Evolutionary conservation across 2,797 vertebrate species (phyloP).

Genomic region (Macropodus opercularis): DNA sequence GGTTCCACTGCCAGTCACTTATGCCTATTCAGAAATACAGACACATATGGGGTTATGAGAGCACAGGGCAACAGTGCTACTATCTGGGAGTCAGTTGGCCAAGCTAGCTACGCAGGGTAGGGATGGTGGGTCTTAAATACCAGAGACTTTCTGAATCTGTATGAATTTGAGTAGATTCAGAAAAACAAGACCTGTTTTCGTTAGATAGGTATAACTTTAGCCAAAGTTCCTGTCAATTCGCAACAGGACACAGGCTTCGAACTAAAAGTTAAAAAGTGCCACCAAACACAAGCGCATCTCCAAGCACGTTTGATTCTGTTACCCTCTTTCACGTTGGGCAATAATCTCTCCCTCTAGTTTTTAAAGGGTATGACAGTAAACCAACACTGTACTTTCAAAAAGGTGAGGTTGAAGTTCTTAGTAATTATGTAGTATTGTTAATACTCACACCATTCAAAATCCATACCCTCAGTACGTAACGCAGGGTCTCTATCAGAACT

Average conservation of each 20-base stretch:
- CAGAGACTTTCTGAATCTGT: not conserved
- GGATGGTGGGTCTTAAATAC: not conserved
- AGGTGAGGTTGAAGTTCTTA: not conserved
- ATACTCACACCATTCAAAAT: not conserved
- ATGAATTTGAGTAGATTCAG: not conserved
- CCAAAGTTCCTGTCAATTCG: no score
- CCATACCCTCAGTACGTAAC: not conserved
- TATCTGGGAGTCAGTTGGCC: constrained; percentile 31
- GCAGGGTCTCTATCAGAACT: not conserved
- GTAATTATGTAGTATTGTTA: no score
- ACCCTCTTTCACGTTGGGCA: no score
- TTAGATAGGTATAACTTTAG: not conserved
- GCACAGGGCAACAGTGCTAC: constrained; percentile 50
- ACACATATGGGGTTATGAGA: constrained; percentile 76
- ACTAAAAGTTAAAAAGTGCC: no score
- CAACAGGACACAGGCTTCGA: no score
- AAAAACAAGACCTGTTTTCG: not conserved
- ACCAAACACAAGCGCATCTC: no score
- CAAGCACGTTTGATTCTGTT: no score
- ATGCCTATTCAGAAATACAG: constrained; percentile 81
- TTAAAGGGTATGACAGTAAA: no score
- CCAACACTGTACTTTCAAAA: no score
- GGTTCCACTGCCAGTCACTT: constrained; percentile 83
- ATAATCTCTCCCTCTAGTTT: no score
- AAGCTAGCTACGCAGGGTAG: not conserved